A percentile compares a stretch with the other conserved stretches of the same genome.
Evolutionary conservation across 2,113 vertebrate species (phyloP).

Genomic region (Edolisoma coerulescens): DNA sequence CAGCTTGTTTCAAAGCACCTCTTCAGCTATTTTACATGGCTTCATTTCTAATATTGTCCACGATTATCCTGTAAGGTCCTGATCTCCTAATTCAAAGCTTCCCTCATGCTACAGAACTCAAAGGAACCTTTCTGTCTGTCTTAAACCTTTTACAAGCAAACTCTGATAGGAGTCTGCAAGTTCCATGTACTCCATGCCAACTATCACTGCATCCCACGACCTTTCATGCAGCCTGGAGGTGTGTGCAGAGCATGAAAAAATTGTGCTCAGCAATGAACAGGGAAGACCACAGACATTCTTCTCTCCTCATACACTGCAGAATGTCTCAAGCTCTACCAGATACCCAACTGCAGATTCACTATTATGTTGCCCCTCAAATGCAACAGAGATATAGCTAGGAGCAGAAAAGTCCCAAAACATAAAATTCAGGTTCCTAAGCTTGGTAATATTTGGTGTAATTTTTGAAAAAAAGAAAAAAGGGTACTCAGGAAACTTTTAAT

Average conservation of each 20-base stretch:
- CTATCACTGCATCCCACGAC: rapidly evolving
- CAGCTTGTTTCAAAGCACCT: neutral
- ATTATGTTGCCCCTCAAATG: neutral
- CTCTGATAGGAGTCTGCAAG: neutral
- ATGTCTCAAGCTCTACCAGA: neutral
- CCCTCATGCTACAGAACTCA: neutral
- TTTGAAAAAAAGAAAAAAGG: neutral
- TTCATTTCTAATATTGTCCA: neutral
- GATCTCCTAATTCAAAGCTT: neutral
- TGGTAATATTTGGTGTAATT: neutral
- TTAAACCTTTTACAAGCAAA: neutral
- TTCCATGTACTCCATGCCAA: neutral
- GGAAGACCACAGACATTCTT: neutral
- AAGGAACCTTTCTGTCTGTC: neutral
- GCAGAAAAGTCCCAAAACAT: neutral
- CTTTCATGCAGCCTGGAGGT: neutral
- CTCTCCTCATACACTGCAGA: neutral
- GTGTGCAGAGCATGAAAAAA: neutral
- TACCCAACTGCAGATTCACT: neutral
- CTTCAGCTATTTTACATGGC: neutral
- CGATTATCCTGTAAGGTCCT: neutral
- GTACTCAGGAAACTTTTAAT: neutral
- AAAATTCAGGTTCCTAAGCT: neutral
- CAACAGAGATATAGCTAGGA: neutral
- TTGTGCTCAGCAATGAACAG: neutral